Base-by-base conservation (phyloP, 2,113 vertebrate genomes). In the Leiothrix lutea region DNA sequence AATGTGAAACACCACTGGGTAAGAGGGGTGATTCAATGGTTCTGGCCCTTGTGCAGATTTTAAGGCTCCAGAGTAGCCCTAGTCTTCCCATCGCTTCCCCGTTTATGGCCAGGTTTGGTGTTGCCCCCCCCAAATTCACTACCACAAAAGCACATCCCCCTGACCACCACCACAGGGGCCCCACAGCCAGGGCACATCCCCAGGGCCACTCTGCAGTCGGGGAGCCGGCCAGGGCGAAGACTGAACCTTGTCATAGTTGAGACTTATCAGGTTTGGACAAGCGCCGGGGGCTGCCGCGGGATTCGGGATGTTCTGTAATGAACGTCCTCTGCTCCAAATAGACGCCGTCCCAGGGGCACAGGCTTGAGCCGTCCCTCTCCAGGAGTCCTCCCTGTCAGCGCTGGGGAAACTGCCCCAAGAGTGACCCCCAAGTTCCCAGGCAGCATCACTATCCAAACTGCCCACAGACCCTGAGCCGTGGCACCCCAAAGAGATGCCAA, bases 201-300 rank as follows among this genome's bases (percentile, higher is more conserved):
- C 12, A 0, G 24, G 50, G 78, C 60, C 5, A 8, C 57, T 73
- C 9, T 62, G 61, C 53, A 60, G 58, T 12, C 0, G 0, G 40
- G 66, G 93, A 92, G 73, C 21, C 3, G 0, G 80, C 87, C 94
- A 90, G 94, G 56, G 54, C 11, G 0, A 88, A 92, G 92, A 79
- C 92, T 95, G 95, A 93, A 94, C 96, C 95, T 95, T 88, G 67
- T 92, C 86, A 94, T 90, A 94, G 94, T 96, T 95, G 80, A 92
- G 91, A 91, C 80, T 94, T 88, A 92, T 86, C 94, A 93, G 94
- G 94, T 95, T 95, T 96, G 95, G 96, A 93, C 88, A 92, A 93
- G 86, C 1, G 95, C 95, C 88, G 94, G 88, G 50, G 91, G 71
- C 93, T 86, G 94, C 88, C 1, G 74, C 70, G 1, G 71, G 82